A percentile compares a stretch with the other conserved stretches of the same genome.
phyloP scores from a whole-genome alignment of 2,888 invertebrate genomes.

The Drosophila basisetae region DNA sequence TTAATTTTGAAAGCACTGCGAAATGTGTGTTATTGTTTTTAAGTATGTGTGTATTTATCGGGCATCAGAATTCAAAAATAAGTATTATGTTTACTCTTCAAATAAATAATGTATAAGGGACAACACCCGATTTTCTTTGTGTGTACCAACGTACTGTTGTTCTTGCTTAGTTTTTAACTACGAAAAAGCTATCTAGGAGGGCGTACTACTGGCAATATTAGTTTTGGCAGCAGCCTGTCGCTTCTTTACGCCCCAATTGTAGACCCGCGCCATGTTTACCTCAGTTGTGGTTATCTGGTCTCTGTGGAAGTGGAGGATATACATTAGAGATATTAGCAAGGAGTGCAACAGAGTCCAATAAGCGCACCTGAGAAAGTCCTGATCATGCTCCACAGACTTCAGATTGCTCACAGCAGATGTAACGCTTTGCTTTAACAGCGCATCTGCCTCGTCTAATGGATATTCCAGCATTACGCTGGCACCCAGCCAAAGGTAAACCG shows the following conservation, averaged over 20 bases:
- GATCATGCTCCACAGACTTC: conserved; percentile 94
- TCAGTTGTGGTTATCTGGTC: conserved; percentile 99
- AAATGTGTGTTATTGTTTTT: conserved; percentile 28
- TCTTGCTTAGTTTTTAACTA: conserved; percentile 30
- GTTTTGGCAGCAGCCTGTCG: conserved; percentile 90
- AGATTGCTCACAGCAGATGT: conserved; percentile 93
- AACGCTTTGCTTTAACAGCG: conserved; percentile 92
- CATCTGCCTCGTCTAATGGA: conserved; percentile 94
- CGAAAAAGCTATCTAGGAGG: conserved; percentile 46
- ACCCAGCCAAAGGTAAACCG: conserved; percentile 93
- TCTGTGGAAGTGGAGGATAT: conserved; percentile 85
- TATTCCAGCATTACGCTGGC: conserved; percentile 99
- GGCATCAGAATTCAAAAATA: conserved; percentile 14
- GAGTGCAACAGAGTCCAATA: background rate
- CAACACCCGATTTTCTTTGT: conserved; percentile 30
- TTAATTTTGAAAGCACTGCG: conserved; percentile 52
- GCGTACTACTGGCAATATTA: conserved; percentile 39
- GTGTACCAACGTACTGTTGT: conserved; percentile 8
- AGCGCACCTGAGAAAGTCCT: conserved; percentile 94
- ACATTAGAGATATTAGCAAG: background rate
- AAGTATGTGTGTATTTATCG: conserved; percentile 20
- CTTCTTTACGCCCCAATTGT: conserved; percentile 98
- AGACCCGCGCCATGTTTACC: conserved; percentile 99
- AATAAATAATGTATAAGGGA: conserved; percentile 66
- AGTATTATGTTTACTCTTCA: conserved; percentile 28